Conservation (phyloP, 2,888 invertebrate genomes). For the Alloplasta piceator region DNA sequence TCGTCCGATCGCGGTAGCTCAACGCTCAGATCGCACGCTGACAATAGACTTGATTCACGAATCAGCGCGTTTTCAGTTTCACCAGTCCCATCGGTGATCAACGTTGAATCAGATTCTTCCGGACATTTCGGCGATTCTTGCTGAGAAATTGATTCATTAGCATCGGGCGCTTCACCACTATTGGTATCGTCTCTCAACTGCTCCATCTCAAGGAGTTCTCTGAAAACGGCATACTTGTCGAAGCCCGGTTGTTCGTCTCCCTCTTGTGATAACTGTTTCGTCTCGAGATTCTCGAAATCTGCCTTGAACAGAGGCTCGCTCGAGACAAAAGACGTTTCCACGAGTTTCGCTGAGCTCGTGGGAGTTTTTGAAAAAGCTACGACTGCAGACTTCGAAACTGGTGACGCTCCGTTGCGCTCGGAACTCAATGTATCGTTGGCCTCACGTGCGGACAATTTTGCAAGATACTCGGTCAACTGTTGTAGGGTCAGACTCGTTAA, state of each 20-base stretch:
- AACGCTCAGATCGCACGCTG: constrained; percentile 46
- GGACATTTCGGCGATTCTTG: constrained; percentile 35
- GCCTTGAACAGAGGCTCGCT: constrained; percentile 86
- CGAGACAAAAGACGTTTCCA: constrained; percentile 68
- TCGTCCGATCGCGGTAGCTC: constrained; percentile 38
- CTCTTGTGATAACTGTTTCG: constrained; percentile 68
- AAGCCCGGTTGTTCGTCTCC: constrained; percentile 86
- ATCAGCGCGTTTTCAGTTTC: constrained; percentile 19
- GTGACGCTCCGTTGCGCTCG: constrained; percentile 45
- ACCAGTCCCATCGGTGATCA: not conserved
- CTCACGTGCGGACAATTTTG: constrained; percentile 82
- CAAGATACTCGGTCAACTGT: constrained; percentile 92
- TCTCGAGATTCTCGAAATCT: constrained; percentile 86
- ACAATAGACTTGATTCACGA: constrained; percentile 32
- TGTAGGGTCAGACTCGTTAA: constrained; percentile 94
- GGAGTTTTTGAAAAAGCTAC: constrained; percentile 79
- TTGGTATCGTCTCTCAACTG: constrained; percentile 69
- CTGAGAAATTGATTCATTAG: constrained; percentile 72
- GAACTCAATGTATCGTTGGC: constrained; percentile 62
- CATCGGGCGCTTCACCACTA: constrained; percentile 74
- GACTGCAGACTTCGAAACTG: constrained; percentile 47
- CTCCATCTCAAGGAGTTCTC: constrained; percentile 92
- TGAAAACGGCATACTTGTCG: constrained; percentile 94
- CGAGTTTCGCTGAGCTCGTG: constrained; percentile 84
- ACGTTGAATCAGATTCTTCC: constrained; percentile 2